phyloP scores from a whole-genome alignment of 1,140 invertebrate species.

The Drosophila hydei region DNA sequence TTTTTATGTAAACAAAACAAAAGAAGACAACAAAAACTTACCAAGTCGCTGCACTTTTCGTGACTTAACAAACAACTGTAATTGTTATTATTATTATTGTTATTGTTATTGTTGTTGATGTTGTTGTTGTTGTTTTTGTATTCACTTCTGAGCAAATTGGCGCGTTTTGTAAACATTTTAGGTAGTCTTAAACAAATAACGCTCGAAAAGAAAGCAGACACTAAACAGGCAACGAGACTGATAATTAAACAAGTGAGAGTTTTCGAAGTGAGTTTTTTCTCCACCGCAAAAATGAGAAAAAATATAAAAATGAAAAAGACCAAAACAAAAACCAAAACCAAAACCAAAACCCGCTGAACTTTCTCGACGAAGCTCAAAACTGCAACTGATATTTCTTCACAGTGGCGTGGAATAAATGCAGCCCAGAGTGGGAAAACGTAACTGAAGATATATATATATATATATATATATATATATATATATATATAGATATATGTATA shows the following conservation, averaged over 20 bases:
- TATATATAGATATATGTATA: too few species aligned
- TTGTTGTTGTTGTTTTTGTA: constrained; percentile 56
- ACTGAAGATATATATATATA: background rate
- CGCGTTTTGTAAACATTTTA: constrained; percentile 81
- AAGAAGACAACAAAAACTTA: constrained; percentile 43
- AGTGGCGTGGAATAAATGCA: constrained; percentile 26
- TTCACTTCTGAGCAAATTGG: constrained; percentile 64
- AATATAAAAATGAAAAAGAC: constrained; percentile 25
- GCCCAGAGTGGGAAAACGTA: background rate
- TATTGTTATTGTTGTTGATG: constrained; percentile 36
- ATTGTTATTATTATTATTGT: constrained; percentile 20
- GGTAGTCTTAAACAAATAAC: constrained; percentile 44
- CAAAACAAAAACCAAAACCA: too few species aligned
- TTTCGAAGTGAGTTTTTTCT: constrained; percentile 15
- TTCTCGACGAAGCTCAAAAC: constrained; percentile 73
- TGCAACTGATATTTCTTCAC: constrained; percentile 70
- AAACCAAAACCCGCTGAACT: constrained; percentile 57
- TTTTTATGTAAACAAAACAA: background rate
- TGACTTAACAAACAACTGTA: constrained; percentile 49
- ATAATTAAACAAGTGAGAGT: constrained; percentile 79
- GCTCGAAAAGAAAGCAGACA: constrained; percentile 65
- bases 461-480: too few species aligned
- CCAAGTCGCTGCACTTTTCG: constrained; percentile 66
- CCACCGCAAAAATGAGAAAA: background rate
- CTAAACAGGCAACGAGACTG: constrained; percentile 38